These are phyloP conservation scores for Urophycis tenuis DNA, from an alignment of 2,797 vertebrate genomes.

Conservation along the genomic window DNA sequence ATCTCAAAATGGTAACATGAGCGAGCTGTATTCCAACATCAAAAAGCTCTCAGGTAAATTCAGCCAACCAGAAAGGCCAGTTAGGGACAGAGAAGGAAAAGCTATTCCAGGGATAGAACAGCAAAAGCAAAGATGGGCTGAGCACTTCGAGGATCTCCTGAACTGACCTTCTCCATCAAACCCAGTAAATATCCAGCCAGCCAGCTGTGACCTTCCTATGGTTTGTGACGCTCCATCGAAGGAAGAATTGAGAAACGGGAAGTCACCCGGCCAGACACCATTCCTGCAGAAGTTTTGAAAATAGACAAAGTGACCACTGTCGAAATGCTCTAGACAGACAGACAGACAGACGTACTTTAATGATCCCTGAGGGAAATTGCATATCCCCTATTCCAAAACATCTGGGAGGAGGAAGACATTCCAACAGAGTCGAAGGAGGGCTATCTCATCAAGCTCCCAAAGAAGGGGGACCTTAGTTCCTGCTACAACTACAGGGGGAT, in stretches of 20 bases:
- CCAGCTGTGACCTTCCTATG: background rate
- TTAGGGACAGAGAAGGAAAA: no score
- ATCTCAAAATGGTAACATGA: background rate
- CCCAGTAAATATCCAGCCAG: conserved; percentile 10
- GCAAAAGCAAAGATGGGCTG: conserved; percentile 17
- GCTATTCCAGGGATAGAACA: no score
- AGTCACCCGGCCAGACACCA: conserved; percentile 24
- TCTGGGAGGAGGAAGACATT: no score
- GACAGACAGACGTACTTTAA: no score
- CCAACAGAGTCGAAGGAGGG: conserved; percentile 4
- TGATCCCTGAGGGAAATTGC: no score
- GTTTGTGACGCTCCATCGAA: background rate
- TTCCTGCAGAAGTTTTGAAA: no score
- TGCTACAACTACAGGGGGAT: conserved; percentile 6
- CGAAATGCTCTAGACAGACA: no score
- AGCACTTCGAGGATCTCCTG: conserved; percentile 22
- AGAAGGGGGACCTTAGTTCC: background rate
- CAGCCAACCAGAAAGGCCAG: no score
- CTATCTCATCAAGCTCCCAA: background rate
- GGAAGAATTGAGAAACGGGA: conserved; percentile 9
- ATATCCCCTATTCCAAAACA: no score
- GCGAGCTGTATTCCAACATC: background rate
- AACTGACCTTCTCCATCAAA: conserved; percentile 18
- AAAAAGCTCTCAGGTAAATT: no score
- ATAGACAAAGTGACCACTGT: no score